Base-by-base conservation (phyloP, 2,113 vertebrate genomes). In the Deroptyus accipitrinus region DNA sequence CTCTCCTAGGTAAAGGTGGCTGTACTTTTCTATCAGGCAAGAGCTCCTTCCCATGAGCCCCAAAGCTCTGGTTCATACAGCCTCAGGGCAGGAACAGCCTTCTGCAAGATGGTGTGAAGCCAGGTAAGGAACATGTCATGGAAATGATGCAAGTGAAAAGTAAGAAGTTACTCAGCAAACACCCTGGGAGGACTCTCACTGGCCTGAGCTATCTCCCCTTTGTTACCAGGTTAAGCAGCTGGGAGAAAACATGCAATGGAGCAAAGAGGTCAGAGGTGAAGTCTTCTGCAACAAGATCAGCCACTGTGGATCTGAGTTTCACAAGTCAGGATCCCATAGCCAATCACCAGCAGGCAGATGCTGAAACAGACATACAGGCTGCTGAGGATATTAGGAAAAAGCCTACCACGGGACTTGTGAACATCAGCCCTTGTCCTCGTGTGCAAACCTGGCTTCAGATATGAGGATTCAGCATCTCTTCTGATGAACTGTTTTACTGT, bases 331-430 rank as follows among this genome's bases (percentile, higher is more conserved):
- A 20, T 48, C 7, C 17, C 63, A 20, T 10, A 61, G 48, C 19
- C 49, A 63, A 46, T 19, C 31, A 63, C 9, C 31, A n/a, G 49
- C 6, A 75, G 2, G 6, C 4, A 52, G 55, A 49, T 67, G n/a
- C 27, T 49, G 68, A 30, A 76, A 62, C 28, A 69, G 30, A 23
- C 83, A 28, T 16, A 17, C 4, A 61, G 22, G 15, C 35, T 54
- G 18, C 22, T 1, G 1, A n/a, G 52, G 27, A 41, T 27, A 13
- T 11, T 20, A 28, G 10, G 5, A 27, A 14, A 67, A 19, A 90
- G 6, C 11, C 39, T 62, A 4, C 5, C 16, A 13, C 0, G 3
- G n/a, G 28, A 10, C 19, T 59, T 39, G 11, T 39, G 33, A 39
- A 30, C 30, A 19, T 1, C 54, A 35, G 10, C 35, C 17, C 10